Evolutionary conservation across 1,140 invertebrate species (phyloP).

Genomic region (Gonatopus flavifemur): DNA sequence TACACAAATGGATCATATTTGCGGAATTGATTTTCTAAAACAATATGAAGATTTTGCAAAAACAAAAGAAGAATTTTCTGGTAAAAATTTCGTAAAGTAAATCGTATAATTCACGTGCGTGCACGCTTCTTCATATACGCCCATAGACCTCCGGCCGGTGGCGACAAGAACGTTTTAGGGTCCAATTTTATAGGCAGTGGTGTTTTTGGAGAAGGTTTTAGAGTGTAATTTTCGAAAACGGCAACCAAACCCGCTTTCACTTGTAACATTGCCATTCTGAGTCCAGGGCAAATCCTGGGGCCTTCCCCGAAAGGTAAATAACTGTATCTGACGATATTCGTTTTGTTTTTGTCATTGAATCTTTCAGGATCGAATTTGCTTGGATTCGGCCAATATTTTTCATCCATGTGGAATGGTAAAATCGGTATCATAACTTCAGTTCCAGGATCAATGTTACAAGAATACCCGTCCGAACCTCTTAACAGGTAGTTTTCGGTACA

Average conservation of each 20-base stretch:
- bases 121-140: no score
- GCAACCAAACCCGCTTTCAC: conserved; percentile 53
- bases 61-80: no score
- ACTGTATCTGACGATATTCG: conserved; percentile 26
- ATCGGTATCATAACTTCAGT: conserved; percentile 45
- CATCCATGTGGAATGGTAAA: conserved; percentile 52
- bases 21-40: no score
- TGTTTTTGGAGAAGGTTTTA: conserved; percentile 30
- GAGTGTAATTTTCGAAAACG: conserved; percentile 41
- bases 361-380: conserved; percentile 68
- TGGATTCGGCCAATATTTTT: conserved; percentile 63
- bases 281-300: conserved; percentile 59
- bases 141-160: conserved; percentile 10
- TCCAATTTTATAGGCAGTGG: conserved; percentile 26
- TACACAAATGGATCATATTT: background rate
- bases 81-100: no score
- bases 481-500: conserved; percentile 41
- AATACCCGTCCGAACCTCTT: conserved; percentile 25
- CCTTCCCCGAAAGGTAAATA: conserved; percentile 66
- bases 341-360: conserved; percentile 55
- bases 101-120: conserved; percentile 27
- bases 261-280: conserved; percentile 54
- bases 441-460: conserved; percentile 25
- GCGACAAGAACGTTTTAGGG: conserved; percentile 1
- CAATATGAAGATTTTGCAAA: no score